Evolutionary conservation across 2,888 invertebrate species (phyloP).

Genomic region (Torymus aiolomorphi): DNA sequence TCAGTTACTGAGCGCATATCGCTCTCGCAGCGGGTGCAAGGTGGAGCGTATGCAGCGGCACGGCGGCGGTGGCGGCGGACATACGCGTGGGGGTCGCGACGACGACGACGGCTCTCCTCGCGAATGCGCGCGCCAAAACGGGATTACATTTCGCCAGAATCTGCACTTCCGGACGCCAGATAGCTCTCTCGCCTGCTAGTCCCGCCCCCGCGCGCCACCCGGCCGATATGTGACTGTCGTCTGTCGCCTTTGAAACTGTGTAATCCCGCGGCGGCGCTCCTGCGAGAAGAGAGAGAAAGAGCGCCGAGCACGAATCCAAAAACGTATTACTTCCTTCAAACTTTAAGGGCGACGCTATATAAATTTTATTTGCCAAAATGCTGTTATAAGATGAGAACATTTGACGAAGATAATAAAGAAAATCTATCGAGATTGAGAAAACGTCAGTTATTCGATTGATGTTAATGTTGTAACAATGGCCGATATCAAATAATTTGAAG

Average conservation of each 20-base stretch:
- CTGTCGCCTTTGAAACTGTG: constrained; percentile 21
- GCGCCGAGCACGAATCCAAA: background rate
- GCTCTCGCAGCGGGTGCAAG: constrained; percentile 9
- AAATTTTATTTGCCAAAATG: no score
- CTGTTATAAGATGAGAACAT: no score
- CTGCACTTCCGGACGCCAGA: constrained; percentile 45
- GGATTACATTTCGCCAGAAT: constrained; percentile 46
- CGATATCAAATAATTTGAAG: no score
- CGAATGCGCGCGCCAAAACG: constrained; percentile 41
- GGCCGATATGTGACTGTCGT: constrained; percentile 34
- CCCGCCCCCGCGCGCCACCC: background rate
- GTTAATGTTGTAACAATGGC: no score
- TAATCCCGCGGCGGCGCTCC: background rate
- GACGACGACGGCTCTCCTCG: background rate
- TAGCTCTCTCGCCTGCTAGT: constrained; percentile 3
- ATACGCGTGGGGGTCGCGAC: background rate
- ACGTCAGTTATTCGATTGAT: no score
- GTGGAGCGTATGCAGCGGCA: background rate
- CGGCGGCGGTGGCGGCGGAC: background rate
- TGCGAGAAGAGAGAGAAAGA: no score
- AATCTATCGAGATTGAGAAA: no score
- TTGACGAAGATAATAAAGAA: no score
- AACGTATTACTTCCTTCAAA: constrained; percentile 18
- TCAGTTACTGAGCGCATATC: background rate
- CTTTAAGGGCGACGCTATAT: background rate